A percentile compares a stretch with the other conserved stretches of the same genome.
Conservation (phyloP, 1,140 invertebrate species). For the Rhagoletis pomonella region DNA sequence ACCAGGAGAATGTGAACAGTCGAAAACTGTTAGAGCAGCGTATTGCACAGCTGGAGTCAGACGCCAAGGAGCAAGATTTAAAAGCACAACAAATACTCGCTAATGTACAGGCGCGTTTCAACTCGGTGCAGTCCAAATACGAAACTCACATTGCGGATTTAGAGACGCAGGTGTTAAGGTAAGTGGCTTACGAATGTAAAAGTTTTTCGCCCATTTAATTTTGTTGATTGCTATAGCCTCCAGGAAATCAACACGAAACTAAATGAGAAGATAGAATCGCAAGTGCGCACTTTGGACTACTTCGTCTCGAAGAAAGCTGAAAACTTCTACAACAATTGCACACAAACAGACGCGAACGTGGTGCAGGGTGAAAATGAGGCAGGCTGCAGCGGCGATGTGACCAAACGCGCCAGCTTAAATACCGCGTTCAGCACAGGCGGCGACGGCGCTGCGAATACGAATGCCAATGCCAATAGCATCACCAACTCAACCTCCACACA, state of each 20-base stretch:
- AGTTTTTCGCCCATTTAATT: not conserved
- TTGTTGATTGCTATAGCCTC: conserved; percentile 66
- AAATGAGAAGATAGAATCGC: conserved; percentile 76
- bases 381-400: not conserved
- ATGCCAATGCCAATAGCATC: not conserved
- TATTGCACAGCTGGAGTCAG: conserved; percentile 80
- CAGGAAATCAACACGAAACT: conserved; percentile 77
- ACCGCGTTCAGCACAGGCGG: not conserved
- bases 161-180: conserved; percentile 79
- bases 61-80: conserved; percentile 80
- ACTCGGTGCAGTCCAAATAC: conserved; percentile 85
- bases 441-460: not conserved
- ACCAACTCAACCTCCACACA: conserved; percentile 41
- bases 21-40: conserved; percentile 81
- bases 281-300: conserved; percentile 70
- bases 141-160: conserved; percentile 83
- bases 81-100: conserved; percentile 81
- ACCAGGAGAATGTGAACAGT: conserved; percentile 76
- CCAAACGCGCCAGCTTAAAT: not conserved
- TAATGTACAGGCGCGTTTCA: conserved; percentile 83
- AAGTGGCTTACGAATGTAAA: conserved; percentile 6
- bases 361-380: conserved; percentile 27
- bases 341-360: conserved; percentile 65
- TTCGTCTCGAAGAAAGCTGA: conserved; percentile 68
- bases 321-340: conserved; percentile 69